Evolutionary conservation across 2,888 invertebrate genomes (phyloP), one percentile per base, ranked within the genome.

Genomic region (Ennomos quercinarius): DNA sequence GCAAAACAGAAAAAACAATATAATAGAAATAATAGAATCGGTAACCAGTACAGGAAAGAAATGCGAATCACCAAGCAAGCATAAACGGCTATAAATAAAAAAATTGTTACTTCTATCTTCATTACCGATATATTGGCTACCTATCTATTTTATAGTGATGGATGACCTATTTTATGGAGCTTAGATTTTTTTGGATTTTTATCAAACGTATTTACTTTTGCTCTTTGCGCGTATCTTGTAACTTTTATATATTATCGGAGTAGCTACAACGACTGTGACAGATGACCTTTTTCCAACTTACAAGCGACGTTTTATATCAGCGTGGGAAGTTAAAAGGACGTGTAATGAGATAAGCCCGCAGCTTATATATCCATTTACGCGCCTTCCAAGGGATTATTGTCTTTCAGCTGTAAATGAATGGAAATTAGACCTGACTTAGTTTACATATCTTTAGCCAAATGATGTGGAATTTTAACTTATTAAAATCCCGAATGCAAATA

Each of bases 271-370:
- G 17, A 27, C 9, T 35, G n/a, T 44, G 44, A n/a, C 35, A 48
- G 36, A 27, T 2, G 12, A 2, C 39, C 27, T 17, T 48, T 48
- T 9, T 10, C 34, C 4, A 48, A 49, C 44, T 47, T 42, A 12
- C 36, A 50, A 39, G 34, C 4, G 47, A 27, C 37, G 39, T 51
- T 57, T 51, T 34, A 10, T 11, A 27, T 10, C 8, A 4, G 9
- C 52, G 58, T 52, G 47, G 58, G 59, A 36, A 42, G 59, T 49
- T 40, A 37, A 59, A 51, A 44, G 49, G 41, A 54, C 46, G 53
- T 17, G 13, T 57, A 51, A 51, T 34, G 37, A 45, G 49, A 45
- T 49, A 50, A 41, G 48, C 59, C 38, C n/a, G 37, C 49, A 59
- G 10, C 50, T 59, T 43, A 50, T 42, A 35, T 45, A 45, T 37